A percentile compares a stretch with the other conserved stretches of the same genome.
Conservation (phyloP, 23 tunicate genomes). For the Trididemnum clinides region DNA sequence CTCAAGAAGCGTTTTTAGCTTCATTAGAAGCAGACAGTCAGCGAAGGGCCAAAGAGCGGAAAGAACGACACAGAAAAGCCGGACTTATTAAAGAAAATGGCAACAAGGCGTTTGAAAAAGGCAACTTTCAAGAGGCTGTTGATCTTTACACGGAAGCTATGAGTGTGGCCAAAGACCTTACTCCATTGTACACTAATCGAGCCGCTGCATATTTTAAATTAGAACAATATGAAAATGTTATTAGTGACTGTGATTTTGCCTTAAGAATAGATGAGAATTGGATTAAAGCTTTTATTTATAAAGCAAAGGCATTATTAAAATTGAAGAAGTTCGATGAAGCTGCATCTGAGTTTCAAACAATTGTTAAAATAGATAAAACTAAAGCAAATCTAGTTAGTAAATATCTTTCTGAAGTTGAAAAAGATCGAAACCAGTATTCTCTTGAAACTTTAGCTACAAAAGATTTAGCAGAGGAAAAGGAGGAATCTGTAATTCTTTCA, state of each 20-base stretch:
- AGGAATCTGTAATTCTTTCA: conserved; percentile 29
- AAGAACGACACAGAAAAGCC: conserved; percentile 78
- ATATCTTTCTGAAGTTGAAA: conserved; percentile 33
- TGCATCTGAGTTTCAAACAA: conserved; percentile 33
- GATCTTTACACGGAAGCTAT: conserved; percentile 74
- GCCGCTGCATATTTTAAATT: conserved; percentile 73
- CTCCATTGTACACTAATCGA: conserved; percentile 85
- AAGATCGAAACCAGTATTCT: conserved; percentile 21
- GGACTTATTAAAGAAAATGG: conserved; percentile 65
- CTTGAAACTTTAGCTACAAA: conserved; percentile 46
- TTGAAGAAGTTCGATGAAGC: conserved; percentile 62
- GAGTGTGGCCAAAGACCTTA: conserved; percentile 55
- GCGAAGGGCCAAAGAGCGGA: conserved; percentile 67
- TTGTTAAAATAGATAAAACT: conserved; percentile 47
- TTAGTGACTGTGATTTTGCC: conserved; percentile 86
- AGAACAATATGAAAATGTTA: conserved; percentile 55
- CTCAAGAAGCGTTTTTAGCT: conserved; percentile 62
- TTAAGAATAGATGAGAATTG: conserved; percentile 77
- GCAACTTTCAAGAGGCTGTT: conserved; percentile 45
- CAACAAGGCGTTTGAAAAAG: conserved; percentile 55
- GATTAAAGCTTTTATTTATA: conserved; percentile 70
- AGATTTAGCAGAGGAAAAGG: conserved; percentile 31
- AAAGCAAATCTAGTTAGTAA: conserved; percentile 62
- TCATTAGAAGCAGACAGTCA: conserved; percentile 78
- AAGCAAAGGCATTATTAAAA: conserved; percentile 65